Evolutionary conservation across 2,888 invertebrate species (phyloP), one percentile per base, ranked within the genome.

Genomic region (Erebia epiphron): DNA sequence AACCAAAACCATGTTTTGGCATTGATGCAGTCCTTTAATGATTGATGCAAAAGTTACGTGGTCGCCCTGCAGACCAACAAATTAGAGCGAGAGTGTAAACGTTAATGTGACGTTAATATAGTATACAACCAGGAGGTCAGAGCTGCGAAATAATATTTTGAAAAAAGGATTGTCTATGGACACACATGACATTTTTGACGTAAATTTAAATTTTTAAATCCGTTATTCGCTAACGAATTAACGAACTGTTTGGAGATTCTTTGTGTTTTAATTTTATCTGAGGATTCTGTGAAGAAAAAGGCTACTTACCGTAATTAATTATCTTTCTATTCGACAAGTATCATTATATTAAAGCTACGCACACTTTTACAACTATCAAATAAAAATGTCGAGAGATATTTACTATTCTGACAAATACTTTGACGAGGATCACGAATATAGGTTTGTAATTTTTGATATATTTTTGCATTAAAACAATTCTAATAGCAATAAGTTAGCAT

Each of bases 371-470:
- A 58, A 11, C 18, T 26, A 70, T 64, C 49, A 21, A 50, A 61
- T 54, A 49, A 77, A 68, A 18, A 95, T 95, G 95, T 89, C 95
- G 58, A 95, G 96, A 87, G 96, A 97, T 76, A 98, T 98, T 81
- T 98, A 97, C 85, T 98, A 98, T 89, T 98, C 98, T 0, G 97
- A 97, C 77, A 98, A 98, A 94, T 98, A 98, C 88, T 96, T 95
- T 82, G 98, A 98, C 83, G 98, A 98, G 73, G 95, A 96, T 78
- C 97, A 95, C 84, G 98, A 98, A 90, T 98, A 98, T 94, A 96
- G 98, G 98, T 98, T 52, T 57, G 63, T 66, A 61, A 46, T 49
- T 49, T 62, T 14, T 18, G 18, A 46, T 16, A 8, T 41, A 41
- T 16, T 16, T 4, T 16, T 41, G 8, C 41, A 26, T 1, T 1